Percentiles rank a stretch among this genome's conserved stretches.
These are phyloP conservation scores for Drosophila bocqueti DNA, from an alignment of 1,140 invertebrate genomes.

Conservation along the genomic window DNA sequence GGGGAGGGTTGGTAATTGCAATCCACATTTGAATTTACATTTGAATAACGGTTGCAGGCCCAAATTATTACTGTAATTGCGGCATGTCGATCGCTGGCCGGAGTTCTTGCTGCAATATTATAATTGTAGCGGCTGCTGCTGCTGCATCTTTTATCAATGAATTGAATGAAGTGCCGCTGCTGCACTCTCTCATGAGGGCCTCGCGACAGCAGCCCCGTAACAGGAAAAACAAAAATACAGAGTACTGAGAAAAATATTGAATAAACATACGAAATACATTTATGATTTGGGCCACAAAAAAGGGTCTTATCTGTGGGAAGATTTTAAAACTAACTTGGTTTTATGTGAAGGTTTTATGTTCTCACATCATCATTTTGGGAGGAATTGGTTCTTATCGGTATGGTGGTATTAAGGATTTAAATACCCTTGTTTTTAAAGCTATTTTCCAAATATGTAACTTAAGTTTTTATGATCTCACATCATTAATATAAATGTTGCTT, in stretches of 20 bases:
- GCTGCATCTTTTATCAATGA: constrained; percentile 82
- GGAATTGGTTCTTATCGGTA: neutral
- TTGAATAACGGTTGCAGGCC: constrained; percentile 77
- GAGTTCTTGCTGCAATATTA: constrained; percentile 18
- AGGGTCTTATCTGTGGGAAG: neutral
- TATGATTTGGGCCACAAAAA: neutral
- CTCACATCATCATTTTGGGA: neutral
- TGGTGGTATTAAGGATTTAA: neutral
- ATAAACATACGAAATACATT: neutral
- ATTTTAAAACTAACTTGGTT: neutral
- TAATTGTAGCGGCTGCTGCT: constrained; percentile 61
- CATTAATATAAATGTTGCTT: neutral
- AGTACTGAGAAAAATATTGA: constrained; percentile 26
- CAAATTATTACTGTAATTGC: constrained; percentile 79
- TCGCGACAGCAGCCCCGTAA: constrained; percentile 20
- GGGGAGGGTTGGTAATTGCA: constrained; percentile 79
- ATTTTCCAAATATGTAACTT: neutral
- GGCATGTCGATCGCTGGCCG: constrained; percentile 55
- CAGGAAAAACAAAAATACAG: constrained; percentile 63
- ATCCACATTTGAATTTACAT: constrained; percentile 72
- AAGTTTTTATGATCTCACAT: constrained; percentile 4
- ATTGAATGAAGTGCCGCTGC: constrained; percentile 58
- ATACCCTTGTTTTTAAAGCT: neutral
- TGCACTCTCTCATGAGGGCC: constrained; percentile 78
- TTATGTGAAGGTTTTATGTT: constrained; percentile 1